Percentiles rank a stretch among this genome's conserved stretches.
Conservation (phyloP, 1,140 invertebrate genomes). For the Trissolcus basalis region DNA sequence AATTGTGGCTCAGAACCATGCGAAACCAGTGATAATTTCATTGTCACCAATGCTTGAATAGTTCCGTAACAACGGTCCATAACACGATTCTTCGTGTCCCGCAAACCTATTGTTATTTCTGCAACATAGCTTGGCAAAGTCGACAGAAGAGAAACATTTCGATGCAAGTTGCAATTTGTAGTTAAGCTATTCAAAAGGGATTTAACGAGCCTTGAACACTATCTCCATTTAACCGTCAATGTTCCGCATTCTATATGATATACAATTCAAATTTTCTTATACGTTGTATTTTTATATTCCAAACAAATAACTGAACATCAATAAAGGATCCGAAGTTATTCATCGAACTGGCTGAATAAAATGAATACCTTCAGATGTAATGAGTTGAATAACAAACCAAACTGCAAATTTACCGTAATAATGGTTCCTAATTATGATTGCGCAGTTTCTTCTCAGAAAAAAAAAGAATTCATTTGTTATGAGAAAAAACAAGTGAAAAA, state of each 20-base stretch:
- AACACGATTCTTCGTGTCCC: constrained; percentile 15
- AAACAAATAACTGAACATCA: background rate
- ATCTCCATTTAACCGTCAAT: constrained; percentile 19
- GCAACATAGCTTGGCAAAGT: constrained; percentile 21
- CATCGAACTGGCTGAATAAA: background rate
- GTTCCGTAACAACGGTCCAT: constrained; percentile 7
- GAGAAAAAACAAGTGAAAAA: too few relatives aligned
- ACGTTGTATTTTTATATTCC: constrained; percentile 1
- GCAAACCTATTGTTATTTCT: constrained; percentile 14
- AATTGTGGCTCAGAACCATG: background rate
- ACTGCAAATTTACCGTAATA: too few relatives aligned
- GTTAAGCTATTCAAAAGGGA: constrained; percentile 27
- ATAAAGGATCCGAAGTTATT: background rate
- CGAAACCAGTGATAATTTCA: constrained; percentile 8
- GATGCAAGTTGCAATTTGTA: constrained; percentile 29
- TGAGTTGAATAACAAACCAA: background rate
- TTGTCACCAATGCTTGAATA: constrained; percentile 15
- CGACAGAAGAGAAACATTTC: constrained; percentile 22
- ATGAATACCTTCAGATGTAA: background rate
- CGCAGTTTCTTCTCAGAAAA: too few relatives aligned
- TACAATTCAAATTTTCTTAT: constrained; percentile 30
- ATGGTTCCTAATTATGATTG: too few relatives aligned
- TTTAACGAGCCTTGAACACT: constrained; percentile 33
- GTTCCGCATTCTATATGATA: constrained; percentile 5
- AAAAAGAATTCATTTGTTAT: too few relatives aligned